These are phyloP conservation scores for Parus major DNA, from an alignment of 2,113 vertebrate species.

Conservation along the genomic window DNA sequence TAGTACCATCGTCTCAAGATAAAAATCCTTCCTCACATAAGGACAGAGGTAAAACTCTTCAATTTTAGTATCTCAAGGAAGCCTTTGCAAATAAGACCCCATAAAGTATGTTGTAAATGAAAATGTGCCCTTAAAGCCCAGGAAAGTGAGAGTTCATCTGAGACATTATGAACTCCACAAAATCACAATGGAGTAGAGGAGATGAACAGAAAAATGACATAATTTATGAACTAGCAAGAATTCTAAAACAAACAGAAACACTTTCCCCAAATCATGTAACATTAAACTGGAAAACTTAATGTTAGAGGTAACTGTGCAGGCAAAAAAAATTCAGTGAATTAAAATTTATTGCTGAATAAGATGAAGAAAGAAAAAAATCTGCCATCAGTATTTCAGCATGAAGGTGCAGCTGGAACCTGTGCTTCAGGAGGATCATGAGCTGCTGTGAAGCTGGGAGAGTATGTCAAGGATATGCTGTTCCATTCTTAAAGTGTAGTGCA, in stretches of 20 bases:
- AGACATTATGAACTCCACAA: not conserved
- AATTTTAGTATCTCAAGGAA: not conserved
- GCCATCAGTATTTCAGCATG: not conserved
- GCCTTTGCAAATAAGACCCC: not conserved
- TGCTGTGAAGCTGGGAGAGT: not conserved
- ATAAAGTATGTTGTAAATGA: not conserved
- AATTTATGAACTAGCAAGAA: not conserved
- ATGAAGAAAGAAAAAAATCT: not conserved
- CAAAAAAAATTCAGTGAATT: not conserved
- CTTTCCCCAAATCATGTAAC: not conserved
- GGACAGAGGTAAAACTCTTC: not conserved
- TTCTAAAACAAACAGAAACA: not conserved
- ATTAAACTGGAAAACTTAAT: not conserved
- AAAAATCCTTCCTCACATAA: not conserved
- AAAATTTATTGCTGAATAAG: accelerated
- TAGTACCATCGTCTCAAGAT: not conserved
- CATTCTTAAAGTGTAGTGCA: not conserved
- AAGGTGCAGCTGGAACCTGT: not conserved
- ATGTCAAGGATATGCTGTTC: not conserved
- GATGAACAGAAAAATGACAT: not conserved
- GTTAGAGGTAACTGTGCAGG: not conserved
- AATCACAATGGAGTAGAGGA: not conserved
- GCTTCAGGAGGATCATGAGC: not conserved
- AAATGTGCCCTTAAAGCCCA: not conserved
- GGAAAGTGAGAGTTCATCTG: not conserved